Evolutionary conservation across 2,113 vertebrate species (phyloP), one percentile per base, ranked within the genome.

Genomic region (Galemys pyrenaicus): DNA sequence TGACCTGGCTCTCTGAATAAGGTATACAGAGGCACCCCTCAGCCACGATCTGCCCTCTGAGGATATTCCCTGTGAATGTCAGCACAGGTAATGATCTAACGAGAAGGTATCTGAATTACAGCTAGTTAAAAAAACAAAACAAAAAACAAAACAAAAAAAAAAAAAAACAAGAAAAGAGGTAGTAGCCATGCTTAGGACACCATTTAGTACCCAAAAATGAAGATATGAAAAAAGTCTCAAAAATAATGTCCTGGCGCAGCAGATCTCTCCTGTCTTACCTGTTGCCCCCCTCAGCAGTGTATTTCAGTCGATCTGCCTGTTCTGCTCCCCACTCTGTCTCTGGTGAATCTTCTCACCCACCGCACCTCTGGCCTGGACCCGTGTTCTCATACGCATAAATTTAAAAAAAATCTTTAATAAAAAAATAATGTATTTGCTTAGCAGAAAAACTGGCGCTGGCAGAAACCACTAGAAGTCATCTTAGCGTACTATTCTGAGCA

Each of bases 71-170:
- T 67, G 51, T 44, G 46, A 79, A 11, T 80, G 26, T 60, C 56
- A 83, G 5, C 1, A 1, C 24, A 44, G 24, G 13, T 58, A 19
- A 90, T 1, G 41, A 20, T 11, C 60, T 74, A 82, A 78, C 54
- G 28, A 46, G 4, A 90, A 64, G 7, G 80, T 71, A 91, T 32
- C 28, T 54, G 39, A 80, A 93, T 80, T 37, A 71, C 10, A 84
- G 73, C 9, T 51, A 75, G 56, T 56, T 64, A 58, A 35, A 58
- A 65, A 15, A 28, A 58, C 54, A 12, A 70, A n/a, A n/a, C n/a
- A n/a, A n/a, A n/a, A n/a, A n/a, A n/a, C n/a, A n/a, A n/a, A n/a
- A n/a, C n/a, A n/a, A n/a, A n/a, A n/a, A n/a, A n/a, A n/a, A n/a
- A n/a, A n/a, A n/a, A n/a, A n/a, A n/a, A n/a, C n/a, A n/a, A 1